Base-by-base conservation (phyloP, 2,797 vertebrate species). In the Iguana delicatissima region DNA sequence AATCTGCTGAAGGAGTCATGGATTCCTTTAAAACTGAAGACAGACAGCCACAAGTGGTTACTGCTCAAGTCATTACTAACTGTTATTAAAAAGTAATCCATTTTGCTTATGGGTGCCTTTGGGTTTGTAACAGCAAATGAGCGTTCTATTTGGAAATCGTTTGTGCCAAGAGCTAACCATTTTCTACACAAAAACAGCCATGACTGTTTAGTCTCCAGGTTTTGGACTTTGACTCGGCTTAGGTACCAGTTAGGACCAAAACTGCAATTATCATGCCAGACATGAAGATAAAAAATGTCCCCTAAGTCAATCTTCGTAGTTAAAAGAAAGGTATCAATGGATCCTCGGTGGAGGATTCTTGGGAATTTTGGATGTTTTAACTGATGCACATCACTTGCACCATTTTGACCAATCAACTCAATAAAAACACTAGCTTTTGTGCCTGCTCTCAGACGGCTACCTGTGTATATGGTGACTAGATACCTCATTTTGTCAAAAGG, bases 381-480 rank as follows among this genome's bases (percentile, higher is more conserved):
- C 62, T 93, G 96, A 1, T 96, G 97, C 73, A 95, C 76, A 0
- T 95, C 74, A 1, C 96, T 97, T 3, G 0, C 67, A 7, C 93
- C 79, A 0, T 93, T 24, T 0, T 94, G 87, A 1, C 97, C 96
- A 0, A 42, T 88, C 7, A 98, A 96, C 79, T 97, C 96, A 77
- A 97, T 64, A 57, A 96, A 97, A 14, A 97, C 95, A 26, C 95
- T 32, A 10, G 85, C 95, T 32, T 9, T 90, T 69, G 97, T 97
- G 50, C 96, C 96, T n/a, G 97, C 91, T n/a, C 94, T 92, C 0
- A 59, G 92, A 6, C 95, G 94, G 77, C 95, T 97, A 57, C 97
- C 97, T 0, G 97, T 97, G 50, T 97, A 97, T 86, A 97, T 2
- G 1, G 97, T 97, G 73, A 97, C 86, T n/a, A 97, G 83, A 88